Evolutionary conservation across 2,888 invertebrate species (phyloP), one percentile per base, ranked within the genome.

Genomic region (Masnerella sp.): DNA sequence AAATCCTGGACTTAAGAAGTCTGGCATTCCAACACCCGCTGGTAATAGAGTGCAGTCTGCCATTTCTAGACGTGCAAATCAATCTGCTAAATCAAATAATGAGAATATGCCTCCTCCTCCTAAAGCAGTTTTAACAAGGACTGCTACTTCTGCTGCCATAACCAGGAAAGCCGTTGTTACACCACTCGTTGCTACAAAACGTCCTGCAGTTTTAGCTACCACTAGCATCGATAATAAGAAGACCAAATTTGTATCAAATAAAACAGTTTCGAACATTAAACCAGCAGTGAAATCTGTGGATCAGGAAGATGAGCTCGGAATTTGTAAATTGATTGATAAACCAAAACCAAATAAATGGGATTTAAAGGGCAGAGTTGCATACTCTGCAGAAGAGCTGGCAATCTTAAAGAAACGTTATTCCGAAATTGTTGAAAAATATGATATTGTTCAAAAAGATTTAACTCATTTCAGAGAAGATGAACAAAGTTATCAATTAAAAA

Each of bases 351-450:
- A 77, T 38, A 86, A 83, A 65, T 87, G 87, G 87, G 87, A 87
- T 62, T 54, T 82, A 8, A 85, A 83, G 61, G 85, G 84, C 5
- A 82, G 83, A 5, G 77, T 85, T 8, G 85, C 85, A 30, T 80
- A 81, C 20, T 54, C 84, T 0, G 88, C 86, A 14, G 89, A 89
- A 2, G 91, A 91, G 56, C 90, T 91, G 73, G 90, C 91, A 47
- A 89, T 91, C 5, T 89, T 92, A 0, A 92, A 92, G 84, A 92
- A 92, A 80, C 92, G 90, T 75, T 92, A 93, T 84, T 91, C 11
- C 12, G 34, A 34, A 2, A 14, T 30, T 9, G 9, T 30, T 8
- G 7, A 30, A 0, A 74, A 79, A 30, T 77, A 64, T 18, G 78
- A 42, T 18, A 64, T 69, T n/a, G 65, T 83, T 0, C 74, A 83